A percentile compares a stretch with the other conserved stretches of the same genome.
Conservation (phyloP, 2,113 vertebrate species). For the Mugil cephalus region DNA sequence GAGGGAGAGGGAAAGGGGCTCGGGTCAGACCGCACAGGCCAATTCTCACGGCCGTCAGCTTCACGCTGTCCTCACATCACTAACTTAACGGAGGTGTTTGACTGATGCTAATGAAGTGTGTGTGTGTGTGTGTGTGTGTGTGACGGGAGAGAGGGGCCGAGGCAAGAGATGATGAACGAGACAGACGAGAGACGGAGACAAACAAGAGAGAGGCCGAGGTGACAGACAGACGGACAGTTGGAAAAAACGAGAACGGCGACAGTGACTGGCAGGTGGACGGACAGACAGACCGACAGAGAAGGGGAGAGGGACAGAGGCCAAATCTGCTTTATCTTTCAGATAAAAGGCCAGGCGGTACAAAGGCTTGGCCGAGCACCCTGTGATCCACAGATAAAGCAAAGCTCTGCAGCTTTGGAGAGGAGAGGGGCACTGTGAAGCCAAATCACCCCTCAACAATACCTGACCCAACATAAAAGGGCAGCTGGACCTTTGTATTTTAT, state of each 20-base stretch:
- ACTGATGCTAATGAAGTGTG: constrained; percentile 57
- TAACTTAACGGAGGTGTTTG: constrained; percentile 61
- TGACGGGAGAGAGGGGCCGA: constrained; percentile 21
- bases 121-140: constrained; percentile 35
- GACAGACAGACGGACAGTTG: constrained; percentile 45
- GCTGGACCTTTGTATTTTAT: constrained; percentile 73
- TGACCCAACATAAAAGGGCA: constrained; percentile 74
- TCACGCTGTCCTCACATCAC: constrained; percentile 54
- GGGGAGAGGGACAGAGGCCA: constrained; percentile 47
- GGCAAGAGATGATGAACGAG: constrained; percentile 31
- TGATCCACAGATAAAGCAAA: constrained; percentile 79
- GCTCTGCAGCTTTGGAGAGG: constrained; percentile 70
- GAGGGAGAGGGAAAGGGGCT: constrained; percentile 46
- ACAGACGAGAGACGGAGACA: constrained; percentile 43
- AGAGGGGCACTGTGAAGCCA: constrained; percentile 70
- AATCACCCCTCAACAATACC: constrained; percentile 75
- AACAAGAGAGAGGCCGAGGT: constrained; percentile 39
- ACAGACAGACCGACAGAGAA: constrained; percentile 62
- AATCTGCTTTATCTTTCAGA: constrained; percentile 68
- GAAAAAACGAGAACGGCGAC: constrained; percentile 47
- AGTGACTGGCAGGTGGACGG: constrained; percentile 58
- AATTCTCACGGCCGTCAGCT: constrained; percentile 51
- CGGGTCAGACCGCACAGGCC: constrained; percentile 54
- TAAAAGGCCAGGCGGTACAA: constrained; percentile 77
- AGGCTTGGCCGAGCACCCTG: constrained; percentile 70